These are phyloP conservation scores for Spicauda simplicius DNA, from an alignment of 2,888 invertebrate species.

Conservation along the genomic window DNA sequence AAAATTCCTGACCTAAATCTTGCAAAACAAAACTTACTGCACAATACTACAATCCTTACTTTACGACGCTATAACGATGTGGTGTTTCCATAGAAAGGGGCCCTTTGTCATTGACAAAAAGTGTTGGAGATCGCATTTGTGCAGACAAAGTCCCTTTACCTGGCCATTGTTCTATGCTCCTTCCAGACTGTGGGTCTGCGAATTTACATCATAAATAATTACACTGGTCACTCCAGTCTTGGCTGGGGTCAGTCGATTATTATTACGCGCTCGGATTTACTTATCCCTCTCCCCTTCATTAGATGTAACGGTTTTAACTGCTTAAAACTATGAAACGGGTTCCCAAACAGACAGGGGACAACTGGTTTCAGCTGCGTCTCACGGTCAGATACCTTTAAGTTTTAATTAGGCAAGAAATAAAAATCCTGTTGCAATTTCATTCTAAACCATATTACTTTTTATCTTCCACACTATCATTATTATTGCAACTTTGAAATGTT, in stretches of 20 bases:
- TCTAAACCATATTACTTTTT: not conserved
- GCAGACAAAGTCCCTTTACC: constrained; percentile 78
- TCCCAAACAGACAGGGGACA: constrained; percentile 65
- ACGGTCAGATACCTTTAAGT: constrained; percentile 76
- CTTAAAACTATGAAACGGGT: constrained; percentile 84
- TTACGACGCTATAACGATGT: constrained; percentile 83
- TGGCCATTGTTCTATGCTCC: constrained; percentile 77
- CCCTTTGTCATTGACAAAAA: constrained; percentile 83
- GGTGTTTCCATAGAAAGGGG: constrained; percentile 82
- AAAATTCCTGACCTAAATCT: constrained; percentile 82
- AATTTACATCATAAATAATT: constrained; percentile 79
- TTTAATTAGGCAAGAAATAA: constrained; percentile 68
- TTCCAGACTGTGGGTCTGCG: constrained; percentile 77
- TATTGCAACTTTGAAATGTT: not conserved
- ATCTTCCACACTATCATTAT: not conserved
- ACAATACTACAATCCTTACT: constrained; percentile 70
- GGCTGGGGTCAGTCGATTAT: constrained; percentile 79
- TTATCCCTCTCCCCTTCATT: constrained; percentile 82
- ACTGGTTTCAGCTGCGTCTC: constrained; percentile 72
- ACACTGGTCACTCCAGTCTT: constrained; percentile 74
- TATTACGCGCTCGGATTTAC: constrained; percentile 73
- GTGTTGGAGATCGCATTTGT: constrained; percentile 77
- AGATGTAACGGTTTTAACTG: constrained; percentile 84
- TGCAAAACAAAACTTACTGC: constrained; percentile 78
- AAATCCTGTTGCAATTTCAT: constrained; percentile 23